phyloP scores from a whole-genome alignment of 2,888 invertebrate genomes.

The Alcis repandata region DNA sequence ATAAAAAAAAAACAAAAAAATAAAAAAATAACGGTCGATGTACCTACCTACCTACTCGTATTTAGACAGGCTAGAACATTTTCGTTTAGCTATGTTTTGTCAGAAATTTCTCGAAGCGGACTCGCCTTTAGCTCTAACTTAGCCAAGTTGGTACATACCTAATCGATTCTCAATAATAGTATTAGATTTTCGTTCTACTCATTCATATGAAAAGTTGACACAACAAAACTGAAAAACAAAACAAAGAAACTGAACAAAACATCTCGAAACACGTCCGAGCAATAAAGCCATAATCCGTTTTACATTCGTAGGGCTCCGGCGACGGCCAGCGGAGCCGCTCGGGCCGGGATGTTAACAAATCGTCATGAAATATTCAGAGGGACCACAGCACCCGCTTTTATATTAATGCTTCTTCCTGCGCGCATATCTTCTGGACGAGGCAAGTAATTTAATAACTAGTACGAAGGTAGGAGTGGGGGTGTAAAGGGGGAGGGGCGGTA shows the following conservation, averaged over 20 bases:
- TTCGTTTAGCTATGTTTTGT: too few relatives aligned
- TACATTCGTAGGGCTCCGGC: slow-evolving; percentile 31
- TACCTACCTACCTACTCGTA: too few relatives aligned
- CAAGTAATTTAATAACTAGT: slow-evolving; percentile 13
- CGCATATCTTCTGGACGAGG: background rate
- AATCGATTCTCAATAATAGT: too few relatives aligned
- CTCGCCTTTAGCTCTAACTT: too few relatives aligned
- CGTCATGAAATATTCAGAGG: slow-evolving; percentile 46
- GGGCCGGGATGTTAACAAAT: slow-evolving; percentile 43
- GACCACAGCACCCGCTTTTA: slow-evolving; percentile 24
- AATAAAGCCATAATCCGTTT: slow-evolving; percentile 33
- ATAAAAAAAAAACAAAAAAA: too few relatives aligned
- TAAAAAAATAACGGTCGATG: too few relatives aligned
- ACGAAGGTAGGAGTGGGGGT: background rate
- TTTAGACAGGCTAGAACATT: too few relatives aligned
- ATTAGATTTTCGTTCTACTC: too few relatives aligned
- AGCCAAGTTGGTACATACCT: too few relatives aligned
- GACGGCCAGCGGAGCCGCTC: slow-evolving; percentile 18
- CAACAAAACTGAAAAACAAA: background rate
- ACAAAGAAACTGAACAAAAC: background rate
- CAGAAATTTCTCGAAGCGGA: too few relatives aligned
- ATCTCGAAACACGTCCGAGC: slow-evolving; percentile 16
- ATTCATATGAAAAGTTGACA: background rate
- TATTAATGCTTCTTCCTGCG: slow-evolving; percentile 29
- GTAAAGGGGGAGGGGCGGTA: too few relatives aligned